Conservation (phyloP, 1,140 invertebrate species). For the Nephila pilipes region DNA sequence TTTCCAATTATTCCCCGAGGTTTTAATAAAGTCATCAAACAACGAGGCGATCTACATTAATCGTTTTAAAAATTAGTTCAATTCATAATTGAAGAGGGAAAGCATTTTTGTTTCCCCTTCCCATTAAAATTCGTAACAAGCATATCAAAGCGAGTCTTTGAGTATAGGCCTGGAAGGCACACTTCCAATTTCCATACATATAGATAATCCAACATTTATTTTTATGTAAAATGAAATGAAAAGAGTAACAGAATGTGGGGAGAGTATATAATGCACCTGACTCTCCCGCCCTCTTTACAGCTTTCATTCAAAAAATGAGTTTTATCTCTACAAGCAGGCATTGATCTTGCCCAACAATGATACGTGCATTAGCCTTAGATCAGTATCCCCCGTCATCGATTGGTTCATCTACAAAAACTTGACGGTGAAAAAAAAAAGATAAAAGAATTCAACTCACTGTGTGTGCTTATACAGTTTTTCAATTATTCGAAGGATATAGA, state of each 20-base stretch:
- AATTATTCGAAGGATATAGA: slow-evolving; percentile 38
- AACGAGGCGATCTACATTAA: background rate
- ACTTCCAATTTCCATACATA: background rate
- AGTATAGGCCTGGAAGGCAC: background rate
- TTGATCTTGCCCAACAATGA: slow-evolving; percentile 12
- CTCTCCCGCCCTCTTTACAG: background rate
- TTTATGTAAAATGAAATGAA: background rate
- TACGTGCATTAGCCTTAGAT: slow-evolving; percentile 21
- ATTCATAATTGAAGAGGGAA: background rate
- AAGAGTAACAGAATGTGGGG: background rate
- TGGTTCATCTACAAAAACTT: background rate
- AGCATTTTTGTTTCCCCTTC: no score
- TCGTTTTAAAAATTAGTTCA: background rate
- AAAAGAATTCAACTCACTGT: slow-evolving; percentile 28
- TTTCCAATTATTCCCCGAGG: background rate
- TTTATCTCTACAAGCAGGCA: slow-evolving; percentile 31
- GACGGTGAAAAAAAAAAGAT: background rate
- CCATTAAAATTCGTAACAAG: background rate
- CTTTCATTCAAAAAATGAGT: background rate
- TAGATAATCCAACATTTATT: background rate
- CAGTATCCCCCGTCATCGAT: background rate
- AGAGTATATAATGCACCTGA: background rate
- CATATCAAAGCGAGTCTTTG: background rate
- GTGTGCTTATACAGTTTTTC: slow-evolving; percentile 17
- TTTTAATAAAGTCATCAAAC: background rate